Evolutionary conservation across 2,797 vertebrate species (phyloP).

Genomic region (Bovichtus variegatus): DNA sequence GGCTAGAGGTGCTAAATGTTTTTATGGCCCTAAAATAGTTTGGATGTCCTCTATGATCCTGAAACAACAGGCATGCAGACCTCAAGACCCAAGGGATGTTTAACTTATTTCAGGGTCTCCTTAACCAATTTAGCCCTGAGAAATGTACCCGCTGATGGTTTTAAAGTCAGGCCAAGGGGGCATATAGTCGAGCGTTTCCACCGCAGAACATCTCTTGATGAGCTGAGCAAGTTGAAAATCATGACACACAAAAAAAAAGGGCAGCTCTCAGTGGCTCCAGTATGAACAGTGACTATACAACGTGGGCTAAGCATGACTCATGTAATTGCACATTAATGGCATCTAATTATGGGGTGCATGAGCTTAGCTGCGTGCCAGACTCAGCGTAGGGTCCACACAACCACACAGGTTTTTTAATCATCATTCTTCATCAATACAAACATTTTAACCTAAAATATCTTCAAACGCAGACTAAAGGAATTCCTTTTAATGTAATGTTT

Average conservation of each 20-base stretch:
- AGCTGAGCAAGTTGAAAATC: constrained; percentile 12
- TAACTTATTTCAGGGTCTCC: not conserved
- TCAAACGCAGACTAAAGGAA: not conserved
- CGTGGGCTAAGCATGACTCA: constrained; percentile 71
- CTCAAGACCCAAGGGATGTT: not conserved
- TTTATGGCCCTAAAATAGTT: not conserved
- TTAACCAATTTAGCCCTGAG: not conserved
- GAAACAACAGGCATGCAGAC: constrained; percentile 1
- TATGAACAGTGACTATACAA: constrained; percentile 27
- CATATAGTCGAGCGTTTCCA: constrained; percentile 1
- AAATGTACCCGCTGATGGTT: not conserved
- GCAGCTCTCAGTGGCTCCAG: constrained; percentile 19
- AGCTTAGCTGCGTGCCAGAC: constrained; percentile 37
- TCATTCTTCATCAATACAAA: constrained; percentile 20
- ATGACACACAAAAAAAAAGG: constrained; percentile 10
- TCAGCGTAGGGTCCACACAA: constrained; percentile 32
- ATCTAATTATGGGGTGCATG: constrained; percentile 61
- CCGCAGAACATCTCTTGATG: constrained; percentile 5
- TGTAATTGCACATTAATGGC: constrained; percentile 77
- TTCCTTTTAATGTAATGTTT: not conserved
- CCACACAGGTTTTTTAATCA: constrained; percentile 41
- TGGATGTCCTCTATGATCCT: not conserved
- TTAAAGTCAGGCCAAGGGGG: not conserved
- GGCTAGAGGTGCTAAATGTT: not conserved
- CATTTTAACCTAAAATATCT: constrained; percentile 14